phyloP scores from a whole-genome alignment of 1,140 invertebrate species.

The Contarinia nasturtii region DNA sequence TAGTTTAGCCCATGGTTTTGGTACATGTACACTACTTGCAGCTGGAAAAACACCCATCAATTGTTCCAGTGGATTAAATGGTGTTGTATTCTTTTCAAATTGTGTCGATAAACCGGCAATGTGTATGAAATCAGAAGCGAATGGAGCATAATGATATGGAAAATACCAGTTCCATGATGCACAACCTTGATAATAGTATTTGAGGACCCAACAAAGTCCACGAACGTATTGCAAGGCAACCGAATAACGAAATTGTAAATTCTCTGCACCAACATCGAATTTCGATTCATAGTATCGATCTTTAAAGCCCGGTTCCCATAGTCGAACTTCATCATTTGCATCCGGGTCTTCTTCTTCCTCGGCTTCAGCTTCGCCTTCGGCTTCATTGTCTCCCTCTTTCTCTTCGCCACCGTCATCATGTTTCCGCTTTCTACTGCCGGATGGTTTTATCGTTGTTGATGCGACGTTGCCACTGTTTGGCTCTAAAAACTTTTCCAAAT shows the following conservation, averaged over 20 bases:
- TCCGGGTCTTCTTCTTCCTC: slow-evolving; percentile 54
- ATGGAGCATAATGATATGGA: slow-evolving; percentile 99
- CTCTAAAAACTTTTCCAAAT: slow-evolving; percentile 25
- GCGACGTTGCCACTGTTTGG: slow-evolving; percentile 8
- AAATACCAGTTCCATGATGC: slow-evolving; percentile 99
- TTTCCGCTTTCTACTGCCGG: slow-evolving; percentile 26
- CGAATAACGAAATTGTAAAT: slow-evolving; percentile 72
- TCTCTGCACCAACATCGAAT: slow-evolving; percentile 69
- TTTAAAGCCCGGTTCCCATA: slow-evolving; percentile 98
- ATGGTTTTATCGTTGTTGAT: background rate
- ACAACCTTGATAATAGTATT: slow-evolving; percentile 98
- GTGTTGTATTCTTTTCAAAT: slow-evolving; percentile 76
- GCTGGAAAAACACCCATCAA: slow-evolving; percentile 99
- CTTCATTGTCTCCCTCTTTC: slow-evolving; percentile 24
- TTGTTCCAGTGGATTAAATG: slow-evolving; percentile 94
- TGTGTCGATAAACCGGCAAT: slow-evolving; percentile 65
- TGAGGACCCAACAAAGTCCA: slow-evolving; percentile 94
- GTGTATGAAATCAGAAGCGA: slow-evolving; percentile 96
- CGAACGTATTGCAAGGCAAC: slow-evolving; percentile 88
- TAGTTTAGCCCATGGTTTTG: slow-evolving; percentile 77
- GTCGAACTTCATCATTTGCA: slow-evolving; percentile 77
- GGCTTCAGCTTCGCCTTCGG: slow-evolving; percentile 21
- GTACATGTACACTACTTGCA: slow-evolving; percentile 84
- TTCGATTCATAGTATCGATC: slow-evolving; percentile 95
- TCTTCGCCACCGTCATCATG: slow-evolving; percentile 16